Base-by-base conservation (phyloP, 2,113 vertebrate species). In the Aleadryas rufinucha region DNA sequence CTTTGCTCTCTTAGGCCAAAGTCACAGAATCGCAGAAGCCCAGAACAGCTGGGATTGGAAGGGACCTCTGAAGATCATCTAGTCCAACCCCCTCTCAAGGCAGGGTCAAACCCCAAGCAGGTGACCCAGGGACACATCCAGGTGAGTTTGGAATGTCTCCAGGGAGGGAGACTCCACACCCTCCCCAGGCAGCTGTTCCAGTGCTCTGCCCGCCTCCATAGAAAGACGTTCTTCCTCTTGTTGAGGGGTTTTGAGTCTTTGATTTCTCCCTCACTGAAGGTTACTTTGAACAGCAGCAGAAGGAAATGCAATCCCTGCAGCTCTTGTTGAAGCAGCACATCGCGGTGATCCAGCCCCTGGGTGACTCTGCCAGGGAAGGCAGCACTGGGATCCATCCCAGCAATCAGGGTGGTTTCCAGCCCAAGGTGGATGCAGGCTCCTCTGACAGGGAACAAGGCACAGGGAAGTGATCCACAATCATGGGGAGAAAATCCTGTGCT, bases 401-500 rank as follows among this genome's bases (percentile, higher is more conserved):
- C 16, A 52, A 2, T 5, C 0, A 0, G 10, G 16, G 52, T 54
- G 61, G 13, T 65, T 64, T 80, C 66, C 81, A 89, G 63, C 24
- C 63, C 49, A 39, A 17, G 37, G 17, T 10, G 37, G 49, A 44
- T 33, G 35, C 41, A 77, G 47, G 24, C 22, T 37, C 16, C 45
- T 74, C 27, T 18, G 74, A 57, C 39, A 87, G 33, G 70, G 42
- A 65, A 37, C 8, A 39, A 69, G 28, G 20, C n/a, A 11, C 1
- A 1, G 39, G 28, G 52, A 71, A 76, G 30, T 27, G 65, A 39
- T 7, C 35, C 27, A 12, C 45, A 80, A 50, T 31, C 53, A 50
- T 0, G 20, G 59, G 19, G 44, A 77, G 63, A 72, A 64, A 80
- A 52, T 0, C 5, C 1, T 7, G 13, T 0, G 4, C 60, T 84